Evolutionary conservation across 2,888 invertebrate species (phyloP), one percentile per base, ranked within the genome.

Genomic region (Drosophila emarginata): DNA sequence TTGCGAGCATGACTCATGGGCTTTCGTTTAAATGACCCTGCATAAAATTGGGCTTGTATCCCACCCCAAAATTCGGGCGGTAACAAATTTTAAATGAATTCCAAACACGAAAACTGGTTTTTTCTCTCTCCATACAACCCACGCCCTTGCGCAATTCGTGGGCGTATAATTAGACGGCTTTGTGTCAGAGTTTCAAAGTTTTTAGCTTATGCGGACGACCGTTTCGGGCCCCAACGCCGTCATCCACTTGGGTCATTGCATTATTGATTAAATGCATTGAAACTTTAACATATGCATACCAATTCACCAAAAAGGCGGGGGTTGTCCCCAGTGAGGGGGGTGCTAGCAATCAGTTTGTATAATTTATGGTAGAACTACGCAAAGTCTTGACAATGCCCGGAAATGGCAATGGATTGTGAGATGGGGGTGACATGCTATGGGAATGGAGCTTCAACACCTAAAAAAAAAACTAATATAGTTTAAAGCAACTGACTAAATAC

Each of bases 221-320:
- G 11, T n/a, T 21, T 14, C 39, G 9, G 21, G 18, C 21, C 21
- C 21, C 45, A 12, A 45, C 18, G 11, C 45, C 45, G 21, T 1
- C 45, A 12, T 4, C 45, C 11, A 45, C 18, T 45, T 45, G 45
- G 45, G 45, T 79, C 86, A 87, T 78, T 89, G 89, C 80, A 88
- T 88, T 88, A 89, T 89, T 89, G 87, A 88, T 32, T 32, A 21
- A 82, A 86, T 86, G 80, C 79, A 64, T 61, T 64, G 59, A 56
- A 28, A 64, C 45, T 45, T 67, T 73, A 64, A 77, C 65, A 69
- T 83, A 79, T 82, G 66, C 77, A 87, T 77, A 51, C 78, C 64
- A 61, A 26, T 32, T 32, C 32, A 32, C 32, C 32, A 32, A 32
- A 32, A 32, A 32, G 32, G 32, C 32, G 11, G 6, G 26, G 26